phyloP scores from a whole-genome alignment of 2,888 invertebrate genomes.

The Morpho helenor region DNA sequence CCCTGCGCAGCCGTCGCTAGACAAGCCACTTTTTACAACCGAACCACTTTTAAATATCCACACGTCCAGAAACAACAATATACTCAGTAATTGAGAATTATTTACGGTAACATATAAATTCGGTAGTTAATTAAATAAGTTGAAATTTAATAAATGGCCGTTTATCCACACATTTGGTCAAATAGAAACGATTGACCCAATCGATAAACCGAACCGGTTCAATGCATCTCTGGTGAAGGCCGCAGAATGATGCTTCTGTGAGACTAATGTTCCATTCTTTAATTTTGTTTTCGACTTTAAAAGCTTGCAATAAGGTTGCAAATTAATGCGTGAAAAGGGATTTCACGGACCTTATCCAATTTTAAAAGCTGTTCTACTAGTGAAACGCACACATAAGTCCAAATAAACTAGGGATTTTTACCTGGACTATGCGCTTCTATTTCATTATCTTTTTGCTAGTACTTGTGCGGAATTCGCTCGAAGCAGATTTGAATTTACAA shows the following conservation, averaged over 20 bases:
- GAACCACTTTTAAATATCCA: conserved; percentile 17
- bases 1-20: conserved; percentile 46
- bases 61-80: conserved; percentile 11
- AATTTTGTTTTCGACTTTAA: conserved; percentile 16
- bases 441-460: conserved; percentile 31
- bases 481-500: no score
- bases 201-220: conserved; percentile 59
- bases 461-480: no score
- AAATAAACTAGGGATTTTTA: conserved; percentile 42
- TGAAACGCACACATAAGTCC: conserved; percentile 37
- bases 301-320: conserved; percentile 29
- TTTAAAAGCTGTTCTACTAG: conserved; percentile 21
- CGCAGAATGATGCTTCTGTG: conserved; percentile 66
- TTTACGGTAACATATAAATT: conserved; percentile 3
- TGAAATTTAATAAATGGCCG: conserved; percentile 9
- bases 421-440: conserved; percentile 39
- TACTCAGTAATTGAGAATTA: neutral
- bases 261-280: conserved; percentile 38
- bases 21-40: conserved; percentile 31
- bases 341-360: conserved; percentile 15
- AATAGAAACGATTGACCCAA: conserved; percentile 36
- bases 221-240: conserved; percentile 76
- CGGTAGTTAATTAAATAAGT: conserved; percentile 11
- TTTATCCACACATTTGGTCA: conserved; percentile 17
- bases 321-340: conserved; percentile 6